A percentile compares a stretch with the other conserved stretches of the same genome.
phyloP scores from a whole-genome alignment of 2,797 vertebrate genomes.

The Cygnus olor region DNA sequence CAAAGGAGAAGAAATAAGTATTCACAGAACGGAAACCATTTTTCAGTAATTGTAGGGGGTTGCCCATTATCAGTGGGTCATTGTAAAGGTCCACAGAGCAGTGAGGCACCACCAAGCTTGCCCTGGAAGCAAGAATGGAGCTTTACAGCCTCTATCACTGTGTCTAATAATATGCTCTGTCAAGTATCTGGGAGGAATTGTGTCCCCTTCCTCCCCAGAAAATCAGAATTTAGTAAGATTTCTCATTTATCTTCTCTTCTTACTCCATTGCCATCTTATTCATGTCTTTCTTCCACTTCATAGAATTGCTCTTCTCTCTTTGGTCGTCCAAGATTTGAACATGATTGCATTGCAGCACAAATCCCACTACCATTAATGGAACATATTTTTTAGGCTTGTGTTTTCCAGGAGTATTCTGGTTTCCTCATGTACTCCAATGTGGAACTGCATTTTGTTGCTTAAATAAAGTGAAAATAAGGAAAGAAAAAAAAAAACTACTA shows the following conservation, averaged over 20 bases:
- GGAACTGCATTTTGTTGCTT: neutral
- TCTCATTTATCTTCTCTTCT: neutral
- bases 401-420: neutral
- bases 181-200: neutral
- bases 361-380: neutral
- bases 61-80: neutral
- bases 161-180: neutral
- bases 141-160: neutral
- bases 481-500: neutral
- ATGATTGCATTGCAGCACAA: neutral
- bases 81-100: neutral
- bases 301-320: neutral
- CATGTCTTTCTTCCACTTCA: neutral
- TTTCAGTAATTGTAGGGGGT: neutral
- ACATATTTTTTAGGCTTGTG: neutral
- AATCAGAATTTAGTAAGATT: neutral
- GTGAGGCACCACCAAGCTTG: neutral
- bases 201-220: neutral
- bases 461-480: neutral
- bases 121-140: neutral
- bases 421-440: neutral
- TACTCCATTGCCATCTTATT: neutral
- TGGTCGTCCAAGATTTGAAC: neutral
- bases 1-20: neutral
- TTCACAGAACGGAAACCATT: neutral